Evolutionary conservation across 1,140 invertebrate genomes (phyloP), one percentile per base, ranked within the genome.

Genomic region (Bombus superbus): DNA sequence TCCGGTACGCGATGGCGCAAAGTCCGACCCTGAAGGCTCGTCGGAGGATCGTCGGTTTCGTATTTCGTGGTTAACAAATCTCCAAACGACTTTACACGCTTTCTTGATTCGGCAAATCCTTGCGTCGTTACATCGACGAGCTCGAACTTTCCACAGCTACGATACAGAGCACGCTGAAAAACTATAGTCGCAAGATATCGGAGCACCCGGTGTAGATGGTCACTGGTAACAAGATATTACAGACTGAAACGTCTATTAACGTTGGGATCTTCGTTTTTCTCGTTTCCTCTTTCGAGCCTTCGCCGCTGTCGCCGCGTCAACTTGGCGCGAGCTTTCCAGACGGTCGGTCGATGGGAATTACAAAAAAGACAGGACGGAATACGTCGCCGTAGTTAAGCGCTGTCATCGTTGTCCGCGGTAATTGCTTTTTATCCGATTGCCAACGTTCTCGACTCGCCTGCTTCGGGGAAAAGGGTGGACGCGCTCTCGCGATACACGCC

Each of bases 401-500:
- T 40, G 75, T 59, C 74, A 62, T 25, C 35, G 74, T 77, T 40
- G 53, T 62, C 53, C 75, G 22, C 25, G 75, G 38, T 62, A 77
- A 77, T 77, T 77, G 75, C 75, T 62, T 77, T 77, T 77, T 77
- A 77, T 77, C 75, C 32, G 62, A 57, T 69, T 11, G 57, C 22
- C 53, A 38, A 22, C 72, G 38, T 32, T 57, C 53, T 38, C 44
- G 62, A 40, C 68, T 28, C 74, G 47, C 9, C 53, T 22, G 3
- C n/a, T 6, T 32, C 2, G 11, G 11, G 38, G 15, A 62, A 57
- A 64, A 28, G 28, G 18, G 42, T 32, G 18, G 64, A 22, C 62
- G 73, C 10, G 32, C 32, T 18, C 13, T 25, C 68, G 59, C 28
- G 59, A 62, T 15, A 57, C 9, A n/a, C 8, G 53, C 68, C 47